Percentiles rank a stretch among this genome's conserved stretches.
These are phyloP conservation scores for Hemicentrotus pulcherrimus DNA, from an alignment of 35 echinoderm and acorn worm genomes.

Conservation along the genomic window DNA sequence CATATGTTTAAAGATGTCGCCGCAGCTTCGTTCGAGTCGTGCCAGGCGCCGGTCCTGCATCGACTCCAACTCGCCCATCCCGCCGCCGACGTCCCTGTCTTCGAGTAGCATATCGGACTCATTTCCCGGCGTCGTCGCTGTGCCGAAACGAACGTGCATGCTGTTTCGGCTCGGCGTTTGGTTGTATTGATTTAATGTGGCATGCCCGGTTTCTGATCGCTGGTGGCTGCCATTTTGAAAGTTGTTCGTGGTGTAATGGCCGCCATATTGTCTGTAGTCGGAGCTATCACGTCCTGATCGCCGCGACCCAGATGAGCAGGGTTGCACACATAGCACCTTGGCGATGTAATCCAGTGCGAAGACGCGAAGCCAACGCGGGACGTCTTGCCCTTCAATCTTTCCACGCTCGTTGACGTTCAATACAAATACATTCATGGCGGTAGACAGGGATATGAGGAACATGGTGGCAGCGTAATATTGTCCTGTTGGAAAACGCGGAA, in stretches of 20 bases:
- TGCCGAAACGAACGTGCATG: constrained; percentile 63
- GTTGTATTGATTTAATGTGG: constrained; percentile 44
- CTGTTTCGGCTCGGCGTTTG: constrained; percentile 61
- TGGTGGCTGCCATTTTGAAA: constrained; percentile 42
- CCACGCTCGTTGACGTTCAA: constrained; percentile 96
- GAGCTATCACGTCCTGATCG: neutral
- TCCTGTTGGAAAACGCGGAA: constrained; percentile 44
- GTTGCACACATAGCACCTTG: constrained; percentile 59
- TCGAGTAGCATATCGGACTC: constrained; percentile 54
- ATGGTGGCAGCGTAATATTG: constrained; percentile 99
- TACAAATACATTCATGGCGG: constrained; percentile 97
- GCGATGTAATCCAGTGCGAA: constrained; percentile 79
- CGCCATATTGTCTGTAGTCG: constrained; percentile 32
- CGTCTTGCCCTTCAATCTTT: constrained; percentile 64
- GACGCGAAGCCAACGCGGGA: constrained; percentile 77
- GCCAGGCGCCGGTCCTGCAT: constrained; percentile 68
- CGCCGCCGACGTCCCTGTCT: neutral
- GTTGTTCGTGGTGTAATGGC: constrained; percentile 25
- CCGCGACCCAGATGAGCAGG: constrained; percentile 46
- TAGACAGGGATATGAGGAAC: constrained; percentile 96
- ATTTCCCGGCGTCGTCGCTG: constrained; percentile 55
- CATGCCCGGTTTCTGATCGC: constrained; percentile 63
- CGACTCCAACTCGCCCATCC: constrained; percentile 60
- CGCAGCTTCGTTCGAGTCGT: constrained; percentile 68
- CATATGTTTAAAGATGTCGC: constrained; percentile 91